Evolutionary conservation across 2,113 vertebrate genomes (phyloP).

Genomic region (Drymodes brunneopygia): DNA sequence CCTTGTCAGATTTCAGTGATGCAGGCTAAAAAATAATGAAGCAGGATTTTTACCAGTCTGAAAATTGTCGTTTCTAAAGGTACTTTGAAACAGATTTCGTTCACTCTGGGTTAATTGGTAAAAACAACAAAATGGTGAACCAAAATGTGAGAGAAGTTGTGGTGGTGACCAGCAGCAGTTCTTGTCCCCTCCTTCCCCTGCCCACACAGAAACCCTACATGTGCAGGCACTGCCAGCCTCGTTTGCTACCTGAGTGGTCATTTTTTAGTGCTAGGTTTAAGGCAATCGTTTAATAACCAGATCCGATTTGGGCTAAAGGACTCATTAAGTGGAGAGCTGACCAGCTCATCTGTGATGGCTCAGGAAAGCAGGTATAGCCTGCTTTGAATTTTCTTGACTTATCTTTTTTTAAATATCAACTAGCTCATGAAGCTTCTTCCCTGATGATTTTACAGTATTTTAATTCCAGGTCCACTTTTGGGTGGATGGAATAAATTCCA

Average conservation of each 20-base stretch:
- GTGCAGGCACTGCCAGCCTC: background rate
- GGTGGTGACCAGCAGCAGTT: background rate
- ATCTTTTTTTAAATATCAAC: background rate
- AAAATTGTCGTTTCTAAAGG: accelerated
- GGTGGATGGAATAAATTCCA: background rate
- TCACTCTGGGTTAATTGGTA: background rate
- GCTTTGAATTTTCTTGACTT: background rate
- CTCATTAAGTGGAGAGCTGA: background rate
- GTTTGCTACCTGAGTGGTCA: background rate
- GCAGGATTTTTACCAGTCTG: background rate
- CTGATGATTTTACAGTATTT: background rate
- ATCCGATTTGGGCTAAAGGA: background rate
- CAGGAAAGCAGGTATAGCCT: background rate
- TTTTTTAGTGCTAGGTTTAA: background rate
- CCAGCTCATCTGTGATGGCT: background rate
- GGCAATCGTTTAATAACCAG: background rate
- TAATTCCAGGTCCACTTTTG: background rate
- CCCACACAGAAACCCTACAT: accelerated
- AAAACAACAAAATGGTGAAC: background rate
- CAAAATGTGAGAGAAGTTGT: background rate
- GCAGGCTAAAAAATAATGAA: background rate
- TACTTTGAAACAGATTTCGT: background rate
- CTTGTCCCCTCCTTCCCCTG: background rate
- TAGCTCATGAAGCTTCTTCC: background rate
- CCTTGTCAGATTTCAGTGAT: background rate